These are phyloP conservation scores for Taenioides sp. DNA, from an alignment of 2,797 vertebrate genomes.

Conservation along the genomic window DNA sequence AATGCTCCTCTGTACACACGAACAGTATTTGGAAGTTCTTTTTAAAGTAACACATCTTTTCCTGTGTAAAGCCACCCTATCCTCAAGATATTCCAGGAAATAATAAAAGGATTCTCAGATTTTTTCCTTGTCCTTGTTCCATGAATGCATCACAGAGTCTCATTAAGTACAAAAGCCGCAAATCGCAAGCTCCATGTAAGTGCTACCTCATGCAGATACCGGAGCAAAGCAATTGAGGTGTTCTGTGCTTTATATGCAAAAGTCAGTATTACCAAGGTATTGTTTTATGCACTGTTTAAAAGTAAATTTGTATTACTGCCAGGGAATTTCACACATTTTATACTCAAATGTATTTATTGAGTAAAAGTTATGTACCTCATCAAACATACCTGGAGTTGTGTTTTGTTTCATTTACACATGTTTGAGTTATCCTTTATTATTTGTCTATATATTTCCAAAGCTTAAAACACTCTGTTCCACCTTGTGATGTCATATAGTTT, in stretches of 20 bases:
- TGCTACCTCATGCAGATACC: slow-evolving; percentile 9
- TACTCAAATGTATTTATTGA: too few relatives aligned
- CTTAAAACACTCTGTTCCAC: too few relatives aligned
- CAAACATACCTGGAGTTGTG: too few relatives aligned
- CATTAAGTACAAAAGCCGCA: slow-evolving; percentile 24
- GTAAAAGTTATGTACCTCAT: too few relatives aligned
- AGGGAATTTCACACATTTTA: too few relatives aligned
- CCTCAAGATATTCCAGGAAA: slow-evolving; percentile 53
- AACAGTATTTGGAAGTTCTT: neutral
- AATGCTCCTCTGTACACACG: slow-evolving; percentile 1
- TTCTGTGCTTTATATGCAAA: neutral
- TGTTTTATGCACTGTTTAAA: neutral
- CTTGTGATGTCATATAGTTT: too few relatives aligned
- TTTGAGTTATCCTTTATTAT: too few relatives aligned
- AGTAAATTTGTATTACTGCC: neutral
- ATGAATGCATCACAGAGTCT: slow-evolving; percentile 32
- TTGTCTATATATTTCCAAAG: too few relatives aligned
- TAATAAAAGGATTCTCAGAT: slow-evolving; percentile 42
- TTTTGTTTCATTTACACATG: too few relatives aligned
- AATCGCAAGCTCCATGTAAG: slow-evolving; percentile 2
- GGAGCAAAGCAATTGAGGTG: neutral
- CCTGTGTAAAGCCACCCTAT: slow-evolving; percentile 38
- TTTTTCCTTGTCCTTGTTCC: slow-evolving; percentile 24
- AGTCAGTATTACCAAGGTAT: too few relatives aligned
- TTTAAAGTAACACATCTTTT: slow-evolving; percentile 43